These are phyloP conservation scores for Smutsia gigantea DNA, from an alignment of 2,797 vertebrate genomes.

Conservation along the genomic window DNA sequence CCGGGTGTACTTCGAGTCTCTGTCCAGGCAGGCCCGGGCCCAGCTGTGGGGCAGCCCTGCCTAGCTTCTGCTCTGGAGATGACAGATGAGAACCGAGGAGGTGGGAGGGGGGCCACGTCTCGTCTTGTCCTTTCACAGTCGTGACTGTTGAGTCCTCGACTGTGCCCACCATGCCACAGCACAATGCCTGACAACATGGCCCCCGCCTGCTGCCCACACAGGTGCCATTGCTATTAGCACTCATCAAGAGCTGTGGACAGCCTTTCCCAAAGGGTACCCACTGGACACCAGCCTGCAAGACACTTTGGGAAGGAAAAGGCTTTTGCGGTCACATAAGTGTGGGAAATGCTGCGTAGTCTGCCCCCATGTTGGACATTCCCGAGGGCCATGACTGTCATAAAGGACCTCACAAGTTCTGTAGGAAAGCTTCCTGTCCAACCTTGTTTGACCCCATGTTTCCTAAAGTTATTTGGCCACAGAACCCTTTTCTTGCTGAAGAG, in stretches of 20 bases:
- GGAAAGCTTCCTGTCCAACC: background rate
- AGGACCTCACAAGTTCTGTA: background rate
- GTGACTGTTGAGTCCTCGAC: background rate
- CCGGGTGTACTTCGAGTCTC: background rate
- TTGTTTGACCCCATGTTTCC: background rate
- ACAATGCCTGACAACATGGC: accelerated
- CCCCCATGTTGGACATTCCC: accelerated
- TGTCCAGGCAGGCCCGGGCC: background rate
- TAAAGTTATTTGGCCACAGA: background rate
- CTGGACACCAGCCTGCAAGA: background rate
- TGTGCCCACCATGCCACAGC: background rate
- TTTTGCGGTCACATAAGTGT: background rate
- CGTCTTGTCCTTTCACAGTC: background rate
- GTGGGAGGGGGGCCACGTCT: background rate
- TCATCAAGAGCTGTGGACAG: background rate
- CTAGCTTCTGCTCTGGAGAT: background rate
- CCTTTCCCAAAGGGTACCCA: background rate
- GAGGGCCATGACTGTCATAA: accelerated
- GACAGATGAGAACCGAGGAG: background rate
- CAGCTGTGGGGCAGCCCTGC: background rate
- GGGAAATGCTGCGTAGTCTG: background rate
- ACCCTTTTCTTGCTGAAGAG: background rate
- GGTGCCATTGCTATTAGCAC: background rate
- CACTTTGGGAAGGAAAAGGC: background rate
- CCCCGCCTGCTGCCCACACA: background rate